Percentiles rank a stretch among this genome's conserved stretches.
Evolutionary conservation across 2,888 invertebrate species (phyloP).

Genomic region (Oeneis ivallda): DNA sequence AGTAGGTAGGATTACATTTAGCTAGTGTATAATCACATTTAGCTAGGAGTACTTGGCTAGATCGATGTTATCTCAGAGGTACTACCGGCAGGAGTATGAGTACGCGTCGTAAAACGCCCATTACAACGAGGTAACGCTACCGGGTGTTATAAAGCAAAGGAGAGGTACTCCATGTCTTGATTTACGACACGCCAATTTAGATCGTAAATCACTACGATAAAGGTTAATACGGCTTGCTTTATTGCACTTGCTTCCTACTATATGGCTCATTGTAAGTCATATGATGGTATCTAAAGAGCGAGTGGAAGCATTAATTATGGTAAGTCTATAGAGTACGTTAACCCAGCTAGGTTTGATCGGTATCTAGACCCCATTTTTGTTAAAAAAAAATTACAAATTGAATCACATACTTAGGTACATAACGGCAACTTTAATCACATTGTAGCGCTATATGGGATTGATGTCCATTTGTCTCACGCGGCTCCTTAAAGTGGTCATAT

Average conservation of each 20-base stretch:
- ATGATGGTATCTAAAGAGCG: conserved; percentile 45
- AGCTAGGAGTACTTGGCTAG: conserved; percentile 15
- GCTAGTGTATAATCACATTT: background rate
- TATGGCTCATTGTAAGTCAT: conserved; percentile 6
- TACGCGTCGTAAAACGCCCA: conserved; percentile 39
- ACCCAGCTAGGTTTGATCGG: conserved; percentile 37
- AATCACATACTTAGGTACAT: background rate
- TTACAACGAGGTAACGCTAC: conserved; percentile 52
- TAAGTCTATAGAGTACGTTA: conserved; percentile 42
- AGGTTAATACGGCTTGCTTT: conserved; percentile 6
- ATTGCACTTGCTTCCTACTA: background rate
- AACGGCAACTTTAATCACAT: too few species aligned
- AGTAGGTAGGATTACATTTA: too few species aligned
- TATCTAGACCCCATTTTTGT: conserved; percentile 23
- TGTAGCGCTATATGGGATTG: background rate
- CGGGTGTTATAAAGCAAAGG: conserved; percentile 59
- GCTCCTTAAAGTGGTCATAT: too few species aligned
- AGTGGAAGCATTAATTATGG: conserved; percentile 61
- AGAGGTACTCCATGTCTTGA: conserved; percentile 36
- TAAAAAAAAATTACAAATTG: background rate
- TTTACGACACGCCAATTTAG: conserved; percentile 27
- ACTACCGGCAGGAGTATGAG: conserved; percentile 17
- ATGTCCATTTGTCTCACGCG: too few species aligned
- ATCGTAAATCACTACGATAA: conserved; percentile 10
- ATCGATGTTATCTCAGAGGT: conserved; percentile 31